Conservation (phyloP, 2,113 vertebrate genomes). For the Colistium nudipinnis region DNA sequence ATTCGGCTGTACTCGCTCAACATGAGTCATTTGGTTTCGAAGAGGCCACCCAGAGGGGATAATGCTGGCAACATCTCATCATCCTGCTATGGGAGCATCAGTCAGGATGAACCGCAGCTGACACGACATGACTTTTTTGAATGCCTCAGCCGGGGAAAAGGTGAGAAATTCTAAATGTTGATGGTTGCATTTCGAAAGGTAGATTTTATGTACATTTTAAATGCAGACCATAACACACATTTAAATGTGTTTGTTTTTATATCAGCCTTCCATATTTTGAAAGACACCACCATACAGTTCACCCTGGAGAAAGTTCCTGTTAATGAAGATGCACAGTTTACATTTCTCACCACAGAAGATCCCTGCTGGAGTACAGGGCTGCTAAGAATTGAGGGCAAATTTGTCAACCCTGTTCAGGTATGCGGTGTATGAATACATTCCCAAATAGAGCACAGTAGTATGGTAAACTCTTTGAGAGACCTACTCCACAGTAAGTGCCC, state of each 20-base stretch:
- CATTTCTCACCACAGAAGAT: constrained; percentile 83
- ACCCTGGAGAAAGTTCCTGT: constrained; percentile 90
- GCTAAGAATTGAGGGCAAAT: constrained; percentile 92
- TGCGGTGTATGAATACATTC: neutral
- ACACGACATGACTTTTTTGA: constrained; percentile 97
- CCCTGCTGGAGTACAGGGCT: constrained; percentile 84
- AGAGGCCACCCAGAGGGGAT: constrained; percentile 55
- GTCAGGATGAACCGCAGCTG: constrained; percentile 88
- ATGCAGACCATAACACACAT: neutral
- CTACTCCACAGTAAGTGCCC: neutral
- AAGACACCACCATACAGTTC: constrained; percentile 95
- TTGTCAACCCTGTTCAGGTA: constrained; percentile 95
- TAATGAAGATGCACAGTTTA: constrained; percentile 81
- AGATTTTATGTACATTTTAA: neutral
- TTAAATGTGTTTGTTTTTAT: constrained; percentile 17
- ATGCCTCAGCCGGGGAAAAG: constrained; percentile 89
- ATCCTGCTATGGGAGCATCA: constrained; percentile 43
- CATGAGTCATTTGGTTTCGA: constrained; percentile 82
- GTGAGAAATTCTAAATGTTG: constrained; percentile 75
- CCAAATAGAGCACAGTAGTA: neutral
- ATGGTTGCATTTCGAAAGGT: neutral
- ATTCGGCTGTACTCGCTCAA: constrained; percentile 96
- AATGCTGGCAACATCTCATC: constrained; percentile 50
- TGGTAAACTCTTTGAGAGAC: neutral
- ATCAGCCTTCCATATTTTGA: constrained; percentile 95